Conservation (phyloP, 1,140 invertebrate genomes). For the Musca domestica region DNA sequence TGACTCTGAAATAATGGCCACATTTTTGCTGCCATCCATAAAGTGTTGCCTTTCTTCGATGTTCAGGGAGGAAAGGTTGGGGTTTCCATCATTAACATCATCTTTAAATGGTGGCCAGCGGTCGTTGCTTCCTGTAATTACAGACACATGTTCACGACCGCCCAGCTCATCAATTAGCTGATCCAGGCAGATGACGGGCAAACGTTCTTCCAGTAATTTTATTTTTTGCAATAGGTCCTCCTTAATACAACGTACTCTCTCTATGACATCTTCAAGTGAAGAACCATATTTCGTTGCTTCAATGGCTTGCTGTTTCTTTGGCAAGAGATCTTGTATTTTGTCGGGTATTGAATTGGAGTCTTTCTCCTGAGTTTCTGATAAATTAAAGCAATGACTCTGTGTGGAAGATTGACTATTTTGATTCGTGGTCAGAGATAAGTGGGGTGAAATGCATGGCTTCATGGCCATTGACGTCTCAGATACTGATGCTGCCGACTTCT, state of each 20-base stretch:
- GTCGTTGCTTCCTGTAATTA: slow-evolving; percentile 97
- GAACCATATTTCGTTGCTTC: slow-evolving; percentile 55
- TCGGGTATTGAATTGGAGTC: slow-evolving; percentile 67
- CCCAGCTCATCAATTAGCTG: slow-evolving; percentile 97
- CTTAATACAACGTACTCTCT: slow-evolving; percentile 87
- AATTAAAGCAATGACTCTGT: slow-evolving; percentile 26
- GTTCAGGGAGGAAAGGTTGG: slow-evolving; percentile 92
- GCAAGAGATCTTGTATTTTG: slow-evolving; percentile 69
- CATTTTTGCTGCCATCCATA: slow-evolving; percentile 97
- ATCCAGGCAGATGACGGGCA: slow-evolving; percentile 98
- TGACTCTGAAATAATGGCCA: slow-evolving; percentile 99
- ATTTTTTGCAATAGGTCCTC: slow-evolving; percentile 84
- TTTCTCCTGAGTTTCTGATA: slow-evolving; percentile 55
- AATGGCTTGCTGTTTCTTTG: slow-evolving; percentile 58
- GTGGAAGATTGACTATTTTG: slow-evolving; percentile 11
- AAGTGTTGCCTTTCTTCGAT: slow-evolving; percentile 88
- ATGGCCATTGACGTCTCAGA: background rate
- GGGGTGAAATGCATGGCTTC: too few species aligned
- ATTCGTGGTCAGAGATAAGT: slow-evolving; percentile 15
- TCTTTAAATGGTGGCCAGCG: too few species aligned
- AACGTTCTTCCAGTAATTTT: slow-evolving; percentile 78
- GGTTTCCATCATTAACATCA: slow-evolving; percentile 94
- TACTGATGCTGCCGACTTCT: slow-evolving; percentile 18
- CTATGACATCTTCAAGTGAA: slow-evolving; percentile 77
- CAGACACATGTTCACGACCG: slow-evolving; percentile 95